These are phyloP conservation scores for Cervus canadensis DNA, from an alignment of 2,113 vertebrate species.

Conservation along the genomic window DNA sequence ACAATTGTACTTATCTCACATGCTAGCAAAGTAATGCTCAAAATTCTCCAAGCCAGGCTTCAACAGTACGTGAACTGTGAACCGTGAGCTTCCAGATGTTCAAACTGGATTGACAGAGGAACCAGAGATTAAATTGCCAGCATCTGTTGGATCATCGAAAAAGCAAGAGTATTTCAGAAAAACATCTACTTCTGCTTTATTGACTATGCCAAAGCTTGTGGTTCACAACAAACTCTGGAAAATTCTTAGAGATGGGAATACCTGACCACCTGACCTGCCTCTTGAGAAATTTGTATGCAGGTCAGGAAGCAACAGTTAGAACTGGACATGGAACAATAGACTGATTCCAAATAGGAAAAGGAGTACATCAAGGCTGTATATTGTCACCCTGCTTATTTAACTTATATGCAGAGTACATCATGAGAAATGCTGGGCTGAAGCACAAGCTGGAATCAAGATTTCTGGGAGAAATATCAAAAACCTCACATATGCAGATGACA, in stretches of 20 bases:
- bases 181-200: not conserved
- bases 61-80: accelerated
- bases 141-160: not conserved
- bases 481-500: not conserved
- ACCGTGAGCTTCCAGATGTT: not conserved
- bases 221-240: not conserved
- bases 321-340: not conserved
- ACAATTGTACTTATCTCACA: not conserved
- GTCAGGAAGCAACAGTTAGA: not conserved
- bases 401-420: not conserved
- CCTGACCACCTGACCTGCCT: not conserved
- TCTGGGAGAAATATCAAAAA: not conserved
- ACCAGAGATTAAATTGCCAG: not conserved
- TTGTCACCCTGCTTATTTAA: not conserved
- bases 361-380: not conserved
- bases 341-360: not conserved
- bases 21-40: not conserved
- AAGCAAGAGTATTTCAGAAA: not conserved
- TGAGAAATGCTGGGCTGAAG: not conserved
- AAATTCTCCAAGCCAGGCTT: not conserved
- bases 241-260: not conserved
- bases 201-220: not conserved
- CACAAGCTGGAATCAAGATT: not conserved
- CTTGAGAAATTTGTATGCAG: not conserved
- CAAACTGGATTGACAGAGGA: not conserved